These are phyloP conservation scores for Cynaeus angustus DNA, from an alignment of 2,888 invertebrate genomes.

Conservation along the genomic window DNA sequence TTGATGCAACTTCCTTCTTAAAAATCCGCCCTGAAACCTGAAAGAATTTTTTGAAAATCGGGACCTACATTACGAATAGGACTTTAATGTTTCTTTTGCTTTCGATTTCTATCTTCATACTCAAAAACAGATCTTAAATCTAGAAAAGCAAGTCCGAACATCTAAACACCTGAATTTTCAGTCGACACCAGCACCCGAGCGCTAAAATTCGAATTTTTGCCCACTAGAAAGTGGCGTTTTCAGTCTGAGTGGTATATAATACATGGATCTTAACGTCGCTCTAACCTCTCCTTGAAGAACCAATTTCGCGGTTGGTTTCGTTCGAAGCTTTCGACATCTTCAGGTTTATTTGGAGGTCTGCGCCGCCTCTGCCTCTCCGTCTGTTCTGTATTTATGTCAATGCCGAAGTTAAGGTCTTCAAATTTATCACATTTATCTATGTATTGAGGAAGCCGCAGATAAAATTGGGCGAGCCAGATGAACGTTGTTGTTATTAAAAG, in stretches of 20 bases:
- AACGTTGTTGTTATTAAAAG: slow-evolving; percentile 15
- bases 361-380: background rate
- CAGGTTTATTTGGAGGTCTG: slow-evolving; percentile 11
- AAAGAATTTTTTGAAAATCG: no score
- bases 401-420: slow-evolving; percentile 19
- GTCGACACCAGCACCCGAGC: no score
- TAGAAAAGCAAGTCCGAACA: no score
- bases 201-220: no score
- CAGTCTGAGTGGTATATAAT: background rate
- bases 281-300: background rate
- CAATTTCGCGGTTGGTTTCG: slow-evolving; percentile 2
- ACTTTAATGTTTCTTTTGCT: no score
- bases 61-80: no score
- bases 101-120: no score
- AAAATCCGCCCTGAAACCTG: no score
- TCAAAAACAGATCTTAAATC: no score
- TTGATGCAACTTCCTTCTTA: no score
- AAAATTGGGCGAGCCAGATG: slow-evolving; percentile 12
- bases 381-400: slow-evolving; percentile 27
- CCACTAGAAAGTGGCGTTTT: no score
- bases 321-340: slow-evolving; percentile 4
- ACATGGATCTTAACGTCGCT: slow-evolving; percentile 3
- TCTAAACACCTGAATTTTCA: no score
- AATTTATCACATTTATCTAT: slow-evolving; percentile 25
- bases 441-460: slow-evolving; percentile 34